These are phyloP conservation scores for Ctena decussata DNA, from an alignment of 2,888 invertebrate species.

Conservation along the genomic window DNA sequence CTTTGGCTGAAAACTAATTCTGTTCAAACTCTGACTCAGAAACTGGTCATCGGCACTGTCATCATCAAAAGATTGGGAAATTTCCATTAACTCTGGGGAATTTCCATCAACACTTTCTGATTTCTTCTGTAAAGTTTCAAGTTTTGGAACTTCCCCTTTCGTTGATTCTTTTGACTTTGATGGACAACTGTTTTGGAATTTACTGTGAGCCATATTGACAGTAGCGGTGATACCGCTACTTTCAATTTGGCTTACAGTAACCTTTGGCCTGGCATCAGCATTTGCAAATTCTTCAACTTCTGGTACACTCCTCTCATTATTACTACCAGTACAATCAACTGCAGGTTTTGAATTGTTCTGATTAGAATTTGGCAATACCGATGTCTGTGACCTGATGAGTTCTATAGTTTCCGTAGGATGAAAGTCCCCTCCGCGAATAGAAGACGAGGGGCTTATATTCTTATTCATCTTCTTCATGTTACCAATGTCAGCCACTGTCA, in stretches of 20 bases:
- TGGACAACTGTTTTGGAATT: no score
- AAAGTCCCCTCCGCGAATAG: neutral
- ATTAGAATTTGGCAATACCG: neutral
- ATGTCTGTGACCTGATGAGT: neutral
- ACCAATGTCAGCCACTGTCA: neutral
- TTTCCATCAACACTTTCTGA: no score
- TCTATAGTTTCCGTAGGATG: neutral
- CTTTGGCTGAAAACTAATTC: neutral
- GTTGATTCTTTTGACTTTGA: no score
- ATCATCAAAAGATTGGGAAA: neutral
- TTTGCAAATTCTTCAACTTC: neutral
- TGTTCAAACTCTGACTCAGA: neutral
- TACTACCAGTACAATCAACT: neutral
- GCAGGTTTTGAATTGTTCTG: neutral
- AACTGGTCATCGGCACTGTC: neutral
- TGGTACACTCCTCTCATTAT: no score
- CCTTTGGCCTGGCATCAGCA: neutral
- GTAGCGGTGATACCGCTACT: no score
- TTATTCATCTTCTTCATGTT: neutral
- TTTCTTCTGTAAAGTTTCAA: no score
- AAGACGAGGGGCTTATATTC: neutral
- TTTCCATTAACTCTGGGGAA: neutral
- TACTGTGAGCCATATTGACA: no score
- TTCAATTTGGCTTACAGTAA: neutral
- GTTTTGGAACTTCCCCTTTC: no score